A percentile compares a stretch with the other conserved stretches of the same genome.
Conservation (phyloP, 2,113 vertebrate species). For the Colius striatus region DNA sequence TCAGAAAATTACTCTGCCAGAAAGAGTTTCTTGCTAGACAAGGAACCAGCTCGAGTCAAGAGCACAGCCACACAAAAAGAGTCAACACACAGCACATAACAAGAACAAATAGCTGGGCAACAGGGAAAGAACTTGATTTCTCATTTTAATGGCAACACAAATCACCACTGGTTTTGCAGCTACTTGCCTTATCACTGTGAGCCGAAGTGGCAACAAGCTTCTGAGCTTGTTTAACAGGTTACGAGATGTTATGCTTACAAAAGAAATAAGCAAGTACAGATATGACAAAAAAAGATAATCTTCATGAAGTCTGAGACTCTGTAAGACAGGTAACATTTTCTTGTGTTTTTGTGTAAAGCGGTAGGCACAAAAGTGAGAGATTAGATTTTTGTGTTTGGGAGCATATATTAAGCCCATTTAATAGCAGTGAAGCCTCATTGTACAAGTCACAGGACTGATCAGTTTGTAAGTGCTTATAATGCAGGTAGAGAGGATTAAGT, state of each 20-base stretch:
- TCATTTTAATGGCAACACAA: neutral
- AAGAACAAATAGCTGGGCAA: neutral
- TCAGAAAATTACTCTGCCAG: neutral
- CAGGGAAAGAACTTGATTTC: neutral
- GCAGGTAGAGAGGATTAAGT: neutral
- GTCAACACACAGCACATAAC: rapidly evolving
- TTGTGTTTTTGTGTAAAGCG: neutral
- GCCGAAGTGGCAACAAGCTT: neutral
- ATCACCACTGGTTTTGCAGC: neutral
- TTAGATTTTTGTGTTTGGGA: neutral
- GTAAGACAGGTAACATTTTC: neutral
- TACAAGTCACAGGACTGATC: neutral
- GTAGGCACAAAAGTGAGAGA: neutral
- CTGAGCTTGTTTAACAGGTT: neutral
- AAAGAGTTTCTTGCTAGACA: neutral
- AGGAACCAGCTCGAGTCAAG: neutral
- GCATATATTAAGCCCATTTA: neutral
- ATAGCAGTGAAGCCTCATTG: neutral
- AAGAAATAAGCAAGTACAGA: neutral
- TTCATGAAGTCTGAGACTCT: neutral
- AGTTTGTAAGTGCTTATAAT: neutral
- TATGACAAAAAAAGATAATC: neutral
- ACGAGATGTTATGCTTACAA: neutral
- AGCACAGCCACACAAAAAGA: neutral
- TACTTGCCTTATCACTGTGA: neutral